Base-by-base conservation (phyloP, 2,797 vertebrate species). In the Ataeniobius toweri region DNA sequence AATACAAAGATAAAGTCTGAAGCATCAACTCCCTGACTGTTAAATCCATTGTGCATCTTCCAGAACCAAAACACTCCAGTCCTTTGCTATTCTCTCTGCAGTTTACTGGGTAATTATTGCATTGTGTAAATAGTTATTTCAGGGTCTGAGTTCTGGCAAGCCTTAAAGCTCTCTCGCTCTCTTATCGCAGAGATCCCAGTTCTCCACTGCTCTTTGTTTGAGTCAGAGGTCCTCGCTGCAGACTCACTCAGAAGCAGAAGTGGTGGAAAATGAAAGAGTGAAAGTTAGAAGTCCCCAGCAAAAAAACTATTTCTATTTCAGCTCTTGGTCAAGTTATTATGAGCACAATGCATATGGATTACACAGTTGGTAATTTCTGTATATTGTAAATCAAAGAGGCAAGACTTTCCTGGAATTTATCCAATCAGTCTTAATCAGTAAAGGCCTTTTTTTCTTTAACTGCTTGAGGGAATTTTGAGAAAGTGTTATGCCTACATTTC, bases 71-170 rank as follows among this genome's bases (percentile, higher is more conserved):
- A 69, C 56, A 48, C 53, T 79, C 73, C 36, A 61, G 73, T 69
- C 71, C 77, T 56, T 13, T 79, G 50, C 76, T 63, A 68, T 51
- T 44, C 16, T 5, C 65, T 75, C 83, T 86, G 65, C 77, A 85
- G 75, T 87, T 88, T 89, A 83, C 88, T 8, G 80, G 86, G 84
- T 89, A 91, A 92, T 93, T 91, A 87, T 76, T 83, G 83, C 81
- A 87, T 90, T 86, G 88, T 93, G 90, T 90, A 91, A 93, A 92
- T 89, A 93, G 80, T 84, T 76, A 91, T 93, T 89, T 90, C 84
- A 82, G 83, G 79, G 75, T 81, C 83, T 70, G 8, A 79, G 79
- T 77, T 26, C 71, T 77, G 86, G 78, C 78, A 55, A 46, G 76
- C 65, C 87, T 89, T 74, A 83, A 81, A 83, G 84, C 28, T 13